phyloP scores from a whole-genome alignment of 1,140 invertebrate genomes.

The Piezodorus guildinii region DNA sequence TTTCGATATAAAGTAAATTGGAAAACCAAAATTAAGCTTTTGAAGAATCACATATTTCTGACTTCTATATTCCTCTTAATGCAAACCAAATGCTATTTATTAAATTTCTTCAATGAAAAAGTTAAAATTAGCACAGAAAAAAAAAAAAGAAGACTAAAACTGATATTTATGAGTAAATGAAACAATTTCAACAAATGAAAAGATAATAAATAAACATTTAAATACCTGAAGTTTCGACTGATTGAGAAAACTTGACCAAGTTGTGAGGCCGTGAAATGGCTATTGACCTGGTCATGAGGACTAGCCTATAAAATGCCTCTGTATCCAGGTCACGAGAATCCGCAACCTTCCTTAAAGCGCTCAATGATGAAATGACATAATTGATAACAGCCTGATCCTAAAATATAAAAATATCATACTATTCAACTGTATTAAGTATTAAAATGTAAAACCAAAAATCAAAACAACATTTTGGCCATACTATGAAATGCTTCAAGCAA shows the following conservation, averaged over 20 bases:
- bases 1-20: too few species aligned
- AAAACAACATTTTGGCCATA: background rate
- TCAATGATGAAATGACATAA: constrained; percentile 60
- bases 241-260: constrained; percentile 57
- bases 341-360: constrained; percentile 44
- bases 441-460: background rate
- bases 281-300: constrained; percentile 72
- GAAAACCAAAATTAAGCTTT: too few species aligned
- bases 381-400: constrained; percentile 68
- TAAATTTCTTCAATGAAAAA: too few species aligned
- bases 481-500: too few species aligned
- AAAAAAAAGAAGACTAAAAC: too few species aligned
- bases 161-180: too few species aligned
- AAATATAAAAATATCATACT: constrained; percentile 21
- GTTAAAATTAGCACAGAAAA: too few species aligned
- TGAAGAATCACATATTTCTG: too few species aligned
- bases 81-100: too few species aligned
- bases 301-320: constrained; percentile 78
- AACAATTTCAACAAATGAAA: too few species aligned
- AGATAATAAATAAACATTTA: background rate
- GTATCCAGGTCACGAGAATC: constrained; percentile 63
- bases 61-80: too few species aligned
- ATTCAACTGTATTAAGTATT: background rate
- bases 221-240: background rate
- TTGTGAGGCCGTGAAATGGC: constrained; percentile 73